Evolutionary conservation across 1,140 invertebrate genomes (phyloP).

Genomic region (Rhopalosiphum padi): DNA sequence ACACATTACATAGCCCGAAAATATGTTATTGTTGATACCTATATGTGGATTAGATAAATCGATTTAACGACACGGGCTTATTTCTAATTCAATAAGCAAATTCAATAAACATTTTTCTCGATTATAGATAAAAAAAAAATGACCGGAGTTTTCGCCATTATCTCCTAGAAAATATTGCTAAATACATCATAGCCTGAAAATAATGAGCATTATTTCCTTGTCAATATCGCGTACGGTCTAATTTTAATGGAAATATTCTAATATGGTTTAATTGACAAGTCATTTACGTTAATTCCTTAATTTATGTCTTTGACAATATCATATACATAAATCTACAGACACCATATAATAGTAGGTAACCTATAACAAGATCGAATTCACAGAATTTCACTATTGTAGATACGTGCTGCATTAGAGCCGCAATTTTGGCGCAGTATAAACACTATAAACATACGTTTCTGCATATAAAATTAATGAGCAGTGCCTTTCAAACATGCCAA

Average conservation of each 20-base stretch:
- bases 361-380: neutral
- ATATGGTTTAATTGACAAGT: neutral
- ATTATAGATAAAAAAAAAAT: neutral
- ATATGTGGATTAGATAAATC: neutral
- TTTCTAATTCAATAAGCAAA: neutral
- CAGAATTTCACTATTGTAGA: neutral
- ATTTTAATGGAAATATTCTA: neutral
- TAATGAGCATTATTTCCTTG: too few species aligned
- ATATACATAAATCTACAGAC: neutral
- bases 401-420: too few species aligned
- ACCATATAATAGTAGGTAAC: too few species aligned
- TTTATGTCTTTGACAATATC: neutral
- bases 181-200: neutral
- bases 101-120: neutral
- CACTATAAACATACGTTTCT: neutral
- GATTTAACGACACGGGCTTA: neutral
- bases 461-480: neutral
- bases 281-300: neutral
- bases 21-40: neutral
- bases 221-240: too few species aligned
- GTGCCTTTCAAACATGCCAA: neutral
- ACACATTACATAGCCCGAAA: neutral
- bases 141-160: neutral
- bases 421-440: neutral
- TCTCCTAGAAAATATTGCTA: neutral